Evolutionary conservation across 2,888 invertebrate species (phyloP).

Genomic region (Emesis castigata): DNA sequence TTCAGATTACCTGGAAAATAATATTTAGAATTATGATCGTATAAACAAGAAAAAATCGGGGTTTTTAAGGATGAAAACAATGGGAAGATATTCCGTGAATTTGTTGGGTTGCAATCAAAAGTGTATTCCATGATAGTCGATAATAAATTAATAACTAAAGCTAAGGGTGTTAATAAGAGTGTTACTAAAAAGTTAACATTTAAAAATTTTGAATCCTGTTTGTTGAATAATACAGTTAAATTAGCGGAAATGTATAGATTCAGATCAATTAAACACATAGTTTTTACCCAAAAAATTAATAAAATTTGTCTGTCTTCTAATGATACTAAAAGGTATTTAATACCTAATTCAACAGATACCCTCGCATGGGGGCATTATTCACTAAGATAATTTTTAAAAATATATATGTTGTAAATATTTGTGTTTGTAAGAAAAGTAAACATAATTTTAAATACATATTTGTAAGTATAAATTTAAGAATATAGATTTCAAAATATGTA

Average conservation of each 20-base stretch:
- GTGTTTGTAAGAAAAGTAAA: neutral
- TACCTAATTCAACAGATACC: neutral
- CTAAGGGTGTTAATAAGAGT: conserved; percentile 62
- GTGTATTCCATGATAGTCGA: conserved; percentile 66
- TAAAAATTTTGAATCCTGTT: conserved; percentile 51
- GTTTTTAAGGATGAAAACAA: conserved; percentile 70
- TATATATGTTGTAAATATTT: neutral
- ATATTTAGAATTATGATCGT: conserved; percentile 4
- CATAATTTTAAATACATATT: neutral
- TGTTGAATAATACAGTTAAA: conserved; percentile 39
- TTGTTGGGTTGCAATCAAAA: conserved; percentile 69
- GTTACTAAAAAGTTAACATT: conserved; percentile 4
- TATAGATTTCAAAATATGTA: neutral
- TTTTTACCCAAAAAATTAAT: conserved; percentile 61
- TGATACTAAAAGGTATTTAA: conserved; percentile 3
- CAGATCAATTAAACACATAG: conserved; percentile 53
- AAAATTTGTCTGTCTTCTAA: conserved; percentile 35
- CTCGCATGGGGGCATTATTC: neutral
- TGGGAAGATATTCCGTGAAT: conserved; percentile 63
- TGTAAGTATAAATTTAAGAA: neutral
- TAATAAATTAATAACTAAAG: conserved; percentile 54
- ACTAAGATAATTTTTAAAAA: neutral
- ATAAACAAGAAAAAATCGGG: conserved; percentile 69
- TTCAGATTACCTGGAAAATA: conserved; percentile 34
- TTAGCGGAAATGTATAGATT: conserved; percentile 45